Evolutionary conservation across 2,113 vertebrate genomes (phyloP).

Genomic region (Chauna torquata): DNA sequence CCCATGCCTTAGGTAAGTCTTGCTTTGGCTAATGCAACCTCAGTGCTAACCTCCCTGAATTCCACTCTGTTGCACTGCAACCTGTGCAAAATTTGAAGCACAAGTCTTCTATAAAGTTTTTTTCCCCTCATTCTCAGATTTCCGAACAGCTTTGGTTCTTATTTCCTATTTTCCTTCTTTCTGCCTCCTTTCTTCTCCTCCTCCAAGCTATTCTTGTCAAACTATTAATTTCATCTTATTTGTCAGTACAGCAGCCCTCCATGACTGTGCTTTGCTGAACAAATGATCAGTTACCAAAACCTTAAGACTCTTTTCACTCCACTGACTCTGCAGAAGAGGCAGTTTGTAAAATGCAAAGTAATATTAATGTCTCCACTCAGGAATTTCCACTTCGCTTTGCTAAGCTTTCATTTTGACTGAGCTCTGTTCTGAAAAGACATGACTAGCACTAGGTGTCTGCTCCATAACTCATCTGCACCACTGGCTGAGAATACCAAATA

Average conservation of each 20-base stretch:
- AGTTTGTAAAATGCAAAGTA: conserved; percentile 52
- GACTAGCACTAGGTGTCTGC: not conserved
- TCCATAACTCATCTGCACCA: conserved; percentile 12
- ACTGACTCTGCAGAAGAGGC: conserved; percentile 8
- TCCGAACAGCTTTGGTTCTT: conserved; percentile 26
- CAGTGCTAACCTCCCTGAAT: not conserved
- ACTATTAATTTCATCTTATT: conserved; percentile 40
- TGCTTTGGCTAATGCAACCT: not conserved
- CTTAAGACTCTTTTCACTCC: conserved; percentile 39
- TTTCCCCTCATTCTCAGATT: not conserved
- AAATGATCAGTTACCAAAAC: conserved; percentile 44
- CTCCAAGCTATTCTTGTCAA: conserved; percentile 47
- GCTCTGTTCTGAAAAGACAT: conserved; percentile 2
- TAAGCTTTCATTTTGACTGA: conserved; percentile 37
- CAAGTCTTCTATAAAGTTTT: not conserved
- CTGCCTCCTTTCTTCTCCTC: conserved; percentile 46
- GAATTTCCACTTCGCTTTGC: conserved; percentile 39
- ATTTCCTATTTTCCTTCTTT: conserved; percentile 29
- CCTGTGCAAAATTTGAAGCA: not conserved
- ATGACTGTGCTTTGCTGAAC: not conserved
- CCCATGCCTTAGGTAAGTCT: conserved; percentile 20
- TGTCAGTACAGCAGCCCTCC: conserved; percentile 33
- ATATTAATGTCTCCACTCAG: conserved; percentile 41
- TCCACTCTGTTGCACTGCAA: not conserved
- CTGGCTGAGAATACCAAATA: conserved; percentile 34